These are phyloP conservation scores for Drosophila mercatorum DNA, from an alignment of 2,888 invertebrate species.

Conservation along the genomic window DNA sequence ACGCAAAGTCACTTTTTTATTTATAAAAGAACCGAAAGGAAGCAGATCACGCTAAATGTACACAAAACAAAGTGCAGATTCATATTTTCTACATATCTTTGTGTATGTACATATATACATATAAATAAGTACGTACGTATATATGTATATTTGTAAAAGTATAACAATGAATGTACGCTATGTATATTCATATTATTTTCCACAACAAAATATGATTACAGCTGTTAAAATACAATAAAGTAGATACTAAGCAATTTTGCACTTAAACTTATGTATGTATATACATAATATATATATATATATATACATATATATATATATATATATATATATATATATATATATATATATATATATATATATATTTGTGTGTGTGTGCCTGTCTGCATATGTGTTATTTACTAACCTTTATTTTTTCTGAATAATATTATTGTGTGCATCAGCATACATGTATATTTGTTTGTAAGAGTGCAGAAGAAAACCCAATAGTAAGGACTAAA, in stretches of 20 bases:
- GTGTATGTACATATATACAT: background rate
- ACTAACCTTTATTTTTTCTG: conserved; percentile 2
- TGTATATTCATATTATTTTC: conserved; percentile 8
- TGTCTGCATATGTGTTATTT: background rate
- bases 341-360: background rate
- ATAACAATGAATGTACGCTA: conserved; percentile 10
- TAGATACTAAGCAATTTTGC: background rate
- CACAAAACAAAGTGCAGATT: background rate
- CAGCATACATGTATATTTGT: conserved; percentile 14
- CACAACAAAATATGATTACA: background rate
- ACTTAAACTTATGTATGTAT: background rate
- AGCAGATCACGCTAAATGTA: background rate
- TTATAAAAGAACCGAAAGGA: background rate
- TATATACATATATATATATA: background rate
- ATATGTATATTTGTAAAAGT: background rate
- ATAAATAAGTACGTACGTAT: background rate
- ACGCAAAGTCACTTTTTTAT: background rate
- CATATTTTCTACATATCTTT: conserved; percentile 3
- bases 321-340: conserved; percentile 5
- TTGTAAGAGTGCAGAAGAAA: conserved; percentile 15
- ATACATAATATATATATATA: background rate
- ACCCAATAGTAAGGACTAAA: conserved; percentile 5
- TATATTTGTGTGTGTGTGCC: background rate
- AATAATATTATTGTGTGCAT: conserved; percentile 16
- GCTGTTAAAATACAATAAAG: background rate